Evolutionary conservation across 2,888 invertebrate species (phyloP).

Genomic region (Caenorhabditis sp.): DNA sequence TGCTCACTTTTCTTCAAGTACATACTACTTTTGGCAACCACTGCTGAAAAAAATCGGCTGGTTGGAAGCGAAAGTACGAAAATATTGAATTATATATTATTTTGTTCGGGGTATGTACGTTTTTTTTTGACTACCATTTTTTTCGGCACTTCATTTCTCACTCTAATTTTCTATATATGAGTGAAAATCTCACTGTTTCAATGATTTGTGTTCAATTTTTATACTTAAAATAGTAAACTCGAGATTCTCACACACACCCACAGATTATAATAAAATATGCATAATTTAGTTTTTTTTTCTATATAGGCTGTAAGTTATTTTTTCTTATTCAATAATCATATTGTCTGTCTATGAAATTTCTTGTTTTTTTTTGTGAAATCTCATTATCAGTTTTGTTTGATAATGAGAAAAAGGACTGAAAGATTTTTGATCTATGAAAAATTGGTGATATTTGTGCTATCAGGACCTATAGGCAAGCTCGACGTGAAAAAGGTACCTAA

Average conservation of each 20-base stretch:
- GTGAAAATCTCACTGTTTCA: too few species aligned
- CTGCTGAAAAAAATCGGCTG: neutral
- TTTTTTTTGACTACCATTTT: neutral
- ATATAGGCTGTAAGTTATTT: neutral
- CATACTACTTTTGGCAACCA: neutral
- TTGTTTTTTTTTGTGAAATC: neutral
- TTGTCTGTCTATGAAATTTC: neutral
- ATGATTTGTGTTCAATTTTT: too few species aligned
- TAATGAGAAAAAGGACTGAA: too few species aligned
- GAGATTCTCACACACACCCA: neutral
- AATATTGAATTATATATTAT: slow-evolving; percentile 1
- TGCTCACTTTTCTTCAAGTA: neutral
- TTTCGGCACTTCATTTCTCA: neutral
- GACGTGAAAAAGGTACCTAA: too few species aligned
- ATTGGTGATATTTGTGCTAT: too few species aligned
- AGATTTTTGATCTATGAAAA: too few species aligned
- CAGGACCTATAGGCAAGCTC: too few species aligned
- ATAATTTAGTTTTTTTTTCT: neutral
- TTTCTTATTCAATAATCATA: neutral
- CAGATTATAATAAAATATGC: neutral
- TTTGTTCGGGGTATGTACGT: neutral
- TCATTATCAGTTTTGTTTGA: too few species aligned
- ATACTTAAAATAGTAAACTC: too few species aligned
- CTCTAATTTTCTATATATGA: too few species aligned
- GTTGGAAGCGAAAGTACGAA: neutral